Percentiles rank a stretch among this genome's conserved stretches.
Conservation (phyloP, 2,797 vertebrate species). For the Pempheris klunzingeri region DNA sequence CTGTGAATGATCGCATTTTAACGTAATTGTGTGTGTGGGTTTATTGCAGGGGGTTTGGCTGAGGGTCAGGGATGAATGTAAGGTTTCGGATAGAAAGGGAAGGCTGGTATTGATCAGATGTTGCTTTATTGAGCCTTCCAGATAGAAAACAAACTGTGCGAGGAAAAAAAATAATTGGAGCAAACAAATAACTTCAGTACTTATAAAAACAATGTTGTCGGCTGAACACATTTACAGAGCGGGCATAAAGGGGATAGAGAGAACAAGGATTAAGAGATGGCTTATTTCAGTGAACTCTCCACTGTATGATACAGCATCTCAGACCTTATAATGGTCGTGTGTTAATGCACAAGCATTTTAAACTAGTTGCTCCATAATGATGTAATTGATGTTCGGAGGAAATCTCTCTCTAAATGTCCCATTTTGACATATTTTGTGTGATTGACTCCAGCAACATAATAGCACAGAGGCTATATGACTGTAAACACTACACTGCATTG, state of each 20-base stretch:
- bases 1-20: conserved; percentile 9
- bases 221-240: conserved; percentile 19
- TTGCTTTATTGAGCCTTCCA: conserved; percentile 61
- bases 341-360: conserved; percentile 4
- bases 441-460: neutral
- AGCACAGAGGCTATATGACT: neutral
- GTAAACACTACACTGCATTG: neutral
- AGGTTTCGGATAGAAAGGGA: conserved; percentile 38
- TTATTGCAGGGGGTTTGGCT: conserved; percentile 34
- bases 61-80: conserved; percentile 56
- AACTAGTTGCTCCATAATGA: neutral
- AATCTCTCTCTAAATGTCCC: neutral
- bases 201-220: conserved; percentile 29
- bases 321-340: neutral
- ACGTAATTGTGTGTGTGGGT: conserved; percentile 3
- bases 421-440: neutral
- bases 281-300: neutral
- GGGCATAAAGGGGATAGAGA: neutral
- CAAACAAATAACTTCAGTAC: conserved; percentile 43
- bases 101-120: conserved; percentile 59
- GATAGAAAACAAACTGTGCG: conserved; percentile 51
- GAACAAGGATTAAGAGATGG: neutral
- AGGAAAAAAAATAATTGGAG: conserved; percentile 39
- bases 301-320: neutral
- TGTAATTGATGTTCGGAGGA: neutral